A percentile compares a stretch with the other conserved stretches of the same genome.
Evolutionary conservation across 2,888 invertebrate genomes (phyloP).

Genomic region (Melanostoma mellinum): DNA sequence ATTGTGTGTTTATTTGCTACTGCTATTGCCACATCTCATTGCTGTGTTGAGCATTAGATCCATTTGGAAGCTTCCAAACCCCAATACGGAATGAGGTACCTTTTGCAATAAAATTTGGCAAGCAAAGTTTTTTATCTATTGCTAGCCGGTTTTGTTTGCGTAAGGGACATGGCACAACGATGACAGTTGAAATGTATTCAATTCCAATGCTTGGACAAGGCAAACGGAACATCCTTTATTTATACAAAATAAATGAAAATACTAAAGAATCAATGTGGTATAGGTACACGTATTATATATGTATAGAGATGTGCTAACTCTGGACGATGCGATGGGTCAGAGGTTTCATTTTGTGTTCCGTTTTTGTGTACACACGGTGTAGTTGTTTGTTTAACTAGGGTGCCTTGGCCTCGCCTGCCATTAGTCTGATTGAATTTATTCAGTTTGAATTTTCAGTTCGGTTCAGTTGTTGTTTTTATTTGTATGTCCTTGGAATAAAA

Average conservation of each 20-base stretch:
- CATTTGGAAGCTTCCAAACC: not conserved
- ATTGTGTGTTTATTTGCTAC: slow-evolving; percentile 66
- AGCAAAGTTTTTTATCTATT: slow-evolving; percentile 69
- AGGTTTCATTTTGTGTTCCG: slow-evolving; percentile 54
- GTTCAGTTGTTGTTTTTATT: slow-evolving; percentile 52
- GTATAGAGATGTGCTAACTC: slow-evolving; percentile 9
- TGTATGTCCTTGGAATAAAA: slow-evolving; percentile 42
- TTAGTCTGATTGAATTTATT: slow-evolving; percentile 73
- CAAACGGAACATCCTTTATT: slow-evolving; percentile 72
- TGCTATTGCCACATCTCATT: not conserved
- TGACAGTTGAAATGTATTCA: slow-evolving; percentile 71
- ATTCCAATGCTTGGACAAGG: slow-evolving; percentile 57
- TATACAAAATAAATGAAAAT: slow-evolving; percentile 73
- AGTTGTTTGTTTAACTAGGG: slow-evolving; percentile 68
- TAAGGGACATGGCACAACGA: slow-evolving; percentile 48
- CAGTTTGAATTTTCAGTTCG: slow-evolving; percentile 73
- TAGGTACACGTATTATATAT: slow-evolving; percentile 19
- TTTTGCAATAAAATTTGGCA: slow-evolving; percentile 71
- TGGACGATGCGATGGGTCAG: slow-evolving; percentile 9
- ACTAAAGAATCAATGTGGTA: slow-evolving; percentile 61
- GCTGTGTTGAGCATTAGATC: no score
- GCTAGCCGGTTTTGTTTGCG: slow-evolving; percentile 60
- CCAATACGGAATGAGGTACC: slow-evolving; percentile 39
- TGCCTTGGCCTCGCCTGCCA: slow-evolving; percentile 60
- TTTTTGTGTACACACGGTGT: slow-evolving; percentile 54